These are phyloP conservation scores for Cossypha caffra DNA, from an alignment of 2,797 vertebrate species.

Conservation along the genomic window DNA sequence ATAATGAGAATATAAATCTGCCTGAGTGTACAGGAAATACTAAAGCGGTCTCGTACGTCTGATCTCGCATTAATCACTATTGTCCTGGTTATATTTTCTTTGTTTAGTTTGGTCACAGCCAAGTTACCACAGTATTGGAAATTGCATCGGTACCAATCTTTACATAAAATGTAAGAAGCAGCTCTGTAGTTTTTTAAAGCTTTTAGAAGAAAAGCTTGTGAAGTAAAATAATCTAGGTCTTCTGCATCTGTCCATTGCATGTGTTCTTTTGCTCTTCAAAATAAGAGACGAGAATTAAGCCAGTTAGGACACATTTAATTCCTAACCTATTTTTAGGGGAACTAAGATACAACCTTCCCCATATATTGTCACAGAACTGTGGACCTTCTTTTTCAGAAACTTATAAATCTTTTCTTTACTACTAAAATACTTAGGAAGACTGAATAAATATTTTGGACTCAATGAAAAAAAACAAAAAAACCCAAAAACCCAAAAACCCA, in stretches of 20 bases:
- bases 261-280: background rate
- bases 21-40: background rate
- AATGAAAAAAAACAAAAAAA: background rate
- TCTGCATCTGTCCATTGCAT: background rate
- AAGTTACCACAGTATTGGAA: background rate
- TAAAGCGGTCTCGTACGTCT: background rate
- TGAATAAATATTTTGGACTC: background rate
- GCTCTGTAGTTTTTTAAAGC: background rate
- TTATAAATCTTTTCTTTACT: background rate
- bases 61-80: background rate
- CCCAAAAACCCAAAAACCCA: background rate
- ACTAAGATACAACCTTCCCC: background rate
- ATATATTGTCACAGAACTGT: background rate
- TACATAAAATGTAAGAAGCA: background rate
- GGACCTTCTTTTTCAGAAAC: background rate
- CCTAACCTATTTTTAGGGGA: background rate
- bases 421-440: background rate
- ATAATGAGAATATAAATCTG: background rate
- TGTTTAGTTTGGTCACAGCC: background rate
- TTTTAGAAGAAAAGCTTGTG: background rate
- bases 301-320: background rate
- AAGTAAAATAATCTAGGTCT: background rate
- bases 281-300: background rate
- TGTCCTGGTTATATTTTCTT: background rate
- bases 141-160: background rate